Conservation (phyloP, 2,113 vertebrate species). For the Talpa occidentalis region DNA sequence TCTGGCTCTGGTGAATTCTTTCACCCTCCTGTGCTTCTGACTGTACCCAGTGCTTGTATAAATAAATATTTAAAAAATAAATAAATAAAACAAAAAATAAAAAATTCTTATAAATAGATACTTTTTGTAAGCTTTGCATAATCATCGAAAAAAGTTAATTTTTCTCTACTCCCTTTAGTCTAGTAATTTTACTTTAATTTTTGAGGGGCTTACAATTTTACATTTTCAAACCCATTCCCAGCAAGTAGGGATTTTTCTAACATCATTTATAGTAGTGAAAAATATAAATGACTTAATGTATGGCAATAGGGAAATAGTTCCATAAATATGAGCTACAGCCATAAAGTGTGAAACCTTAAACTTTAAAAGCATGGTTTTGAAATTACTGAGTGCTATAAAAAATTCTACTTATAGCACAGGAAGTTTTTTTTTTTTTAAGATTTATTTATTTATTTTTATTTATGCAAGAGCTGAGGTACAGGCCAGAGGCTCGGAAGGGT, state of each 20-base stretch:
- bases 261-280: neutral
- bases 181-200: too few species aligned
- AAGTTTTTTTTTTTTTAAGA: too few species aligned
- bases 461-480: too few species aligned
- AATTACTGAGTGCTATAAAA: neutral
- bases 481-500: too few species aligned
- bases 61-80: too few species aligned
- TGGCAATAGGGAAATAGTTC: neutral
- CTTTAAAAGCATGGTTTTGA: neutral
- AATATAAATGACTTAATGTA: neutral
- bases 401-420: neutral
- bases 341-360: neutral
- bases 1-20: too few species aligned
- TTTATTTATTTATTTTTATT: too few species aligned
- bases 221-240: neutral
- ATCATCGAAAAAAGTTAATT: neutral
- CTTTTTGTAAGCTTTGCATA: neutral
- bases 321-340: neutral
- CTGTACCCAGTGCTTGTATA: too few species aligned
- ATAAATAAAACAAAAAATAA: too few species aligned
- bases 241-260: neutral
- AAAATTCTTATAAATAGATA: neutral
- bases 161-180: neutral
- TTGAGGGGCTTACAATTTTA: neutral
- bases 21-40: too few species aligned